These are phyloP conservation scores for Criorhina ranunculi DNA, from an alignment of 2,888 invertebrate genomes.

Conservation along the genomic window DNA sequence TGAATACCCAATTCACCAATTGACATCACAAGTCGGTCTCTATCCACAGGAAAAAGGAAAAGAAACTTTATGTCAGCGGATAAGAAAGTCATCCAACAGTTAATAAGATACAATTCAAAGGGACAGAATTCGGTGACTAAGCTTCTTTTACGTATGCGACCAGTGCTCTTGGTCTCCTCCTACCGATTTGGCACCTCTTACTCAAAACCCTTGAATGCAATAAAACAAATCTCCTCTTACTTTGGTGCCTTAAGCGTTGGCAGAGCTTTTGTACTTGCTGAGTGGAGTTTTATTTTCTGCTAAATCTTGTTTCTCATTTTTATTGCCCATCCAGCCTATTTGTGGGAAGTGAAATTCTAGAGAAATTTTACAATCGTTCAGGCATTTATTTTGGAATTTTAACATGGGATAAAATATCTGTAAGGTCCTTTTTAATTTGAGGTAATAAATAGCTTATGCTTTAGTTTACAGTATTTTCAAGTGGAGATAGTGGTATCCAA, in stretches of 20 bases:
- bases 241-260: constrained; percentile 37
- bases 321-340: constrained; percentile 23
- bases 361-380: not conserved
- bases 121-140: constrained; percentile 52
- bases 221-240: constrained; percentile 45
- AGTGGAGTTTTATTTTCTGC: constrained; percentile 40
- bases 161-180: not conserved
- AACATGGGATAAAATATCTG: no score
- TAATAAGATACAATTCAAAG: constrained; percentile 45
- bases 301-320: constrained; percentile 35
- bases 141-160: constrained; percentile 20
- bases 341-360: not conserved
- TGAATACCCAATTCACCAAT: constrained; percentile 42
- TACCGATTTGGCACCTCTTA: no score
- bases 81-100: constrained; percentile 60
- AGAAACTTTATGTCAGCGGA: constrained; percentile 50
- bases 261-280: constrained; percentile 47
- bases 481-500: no score
- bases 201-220: constrained; percentile 10
- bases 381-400: not conserved
- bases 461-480: no score
- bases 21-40: constrained; percentile 7
- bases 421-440: no score
- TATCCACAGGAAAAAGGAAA: not conserved
- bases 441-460: no score